Conservation (phyloP, 2,113 vertebrate genomes). For the Calyptommatus sinebrachiatus region DNA sequence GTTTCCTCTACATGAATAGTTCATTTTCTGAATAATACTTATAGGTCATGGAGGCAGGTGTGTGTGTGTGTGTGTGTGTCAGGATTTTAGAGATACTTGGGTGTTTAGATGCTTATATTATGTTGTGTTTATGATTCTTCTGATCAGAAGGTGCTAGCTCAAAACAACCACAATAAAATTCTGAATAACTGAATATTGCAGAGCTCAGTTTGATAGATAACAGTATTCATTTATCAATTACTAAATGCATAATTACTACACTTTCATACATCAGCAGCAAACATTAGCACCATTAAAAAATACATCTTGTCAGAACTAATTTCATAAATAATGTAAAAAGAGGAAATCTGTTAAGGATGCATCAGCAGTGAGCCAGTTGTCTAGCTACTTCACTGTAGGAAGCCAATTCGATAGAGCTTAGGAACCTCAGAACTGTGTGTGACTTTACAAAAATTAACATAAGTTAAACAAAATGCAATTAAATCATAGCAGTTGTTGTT, state of each 20-base stretch:
- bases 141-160: conserved; percentile 75
- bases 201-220: conserved; percentile 57
- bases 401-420: conserved; percentile 4
- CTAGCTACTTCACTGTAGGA: conserved; percentile 4
- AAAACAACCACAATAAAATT: conserved; percentile 67
- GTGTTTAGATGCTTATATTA: no score
- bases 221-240: conserved; percentile 55
- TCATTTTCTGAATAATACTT: no score
- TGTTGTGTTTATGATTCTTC: no score
- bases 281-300: conserved; percentile 33
- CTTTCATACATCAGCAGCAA: conserved; percentile 37
- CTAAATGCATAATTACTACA: conserved; percentile 27
- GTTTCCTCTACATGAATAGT: no score
- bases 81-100: no score
- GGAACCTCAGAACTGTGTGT: neutral
- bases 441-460: conserved; percentile 9
- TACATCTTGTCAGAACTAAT: conserved; percentile 33
- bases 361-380: neutral
- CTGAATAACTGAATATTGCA: conserved; percentile 69
- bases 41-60: no score
- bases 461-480: conserved; percentile 2
- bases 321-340: conserved; percentile 45
- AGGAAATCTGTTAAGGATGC: conserved; percentile 7
- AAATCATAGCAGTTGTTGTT: neutral
- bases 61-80: no score